Evolutionary conservation across 2,888 invertebrate genomes (phyloP).

Genomic region (Phortica magna): DNA sequence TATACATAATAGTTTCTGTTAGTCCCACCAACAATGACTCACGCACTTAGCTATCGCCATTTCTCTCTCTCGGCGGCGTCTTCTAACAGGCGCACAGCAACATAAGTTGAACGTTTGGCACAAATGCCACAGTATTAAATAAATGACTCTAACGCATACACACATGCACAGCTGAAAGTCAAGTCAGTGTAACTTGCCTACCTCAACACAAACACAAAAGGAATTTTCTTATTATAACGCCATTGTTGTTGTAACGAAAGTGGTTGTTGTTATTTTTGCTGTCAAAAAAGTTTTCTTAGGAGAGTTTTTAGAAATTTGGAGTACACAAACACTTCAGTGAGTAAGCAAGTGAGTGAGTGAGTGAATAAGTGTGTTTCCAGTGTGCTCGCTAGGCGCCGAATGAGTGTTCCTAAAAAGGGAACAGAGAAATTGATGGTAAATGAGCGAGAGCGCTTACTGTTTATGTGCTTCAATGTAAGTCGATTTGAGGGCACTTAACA

Average conservation of each 20-base stretch:
- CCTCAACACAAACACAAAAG: neutral
- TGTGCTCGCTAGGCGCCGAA: constrained; percentile 37
- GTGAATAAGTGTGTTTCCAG: neutral
- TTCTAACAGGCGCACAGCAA: constrained; percentile 22
- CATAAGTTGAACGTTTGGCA: neutral
- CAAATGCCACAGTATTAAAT: neutral
- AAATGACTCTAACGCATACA: neutral
- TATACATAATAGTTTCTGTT: too few species aligned
- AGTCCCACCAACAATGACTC: too few species aligned
- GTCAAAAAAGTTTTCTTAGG: too few species aligned
- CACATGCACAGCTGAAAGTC: neutral
- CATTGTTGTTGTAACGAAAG: too few species aligned
- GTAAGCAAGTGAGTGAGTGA: neutral
- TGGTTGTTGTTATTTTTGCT: too few species aligned
- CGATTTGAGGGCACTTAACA: too few species aligned
- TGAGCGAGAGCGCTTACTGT: too few species aligned
- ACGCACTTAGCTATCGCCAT: constrained; percentile 9
- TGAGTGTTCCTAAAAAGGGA: neutral
- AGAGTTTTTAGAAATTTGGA: neutral
- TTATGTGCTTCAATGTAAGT: too few species aligned
- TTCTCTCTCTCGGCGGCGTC: constrained; percentile 21
- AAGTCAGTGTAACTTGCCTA: neutral
- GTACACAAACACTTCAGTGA: constrained; percentile 1
- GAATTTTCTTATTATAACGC: too few species aligned
- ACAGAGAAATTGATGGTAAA: neutral